phyloP scores from a whole-genome alignment of 2,113 vertebrate genomes.

The Riparia riparia region DNA sequence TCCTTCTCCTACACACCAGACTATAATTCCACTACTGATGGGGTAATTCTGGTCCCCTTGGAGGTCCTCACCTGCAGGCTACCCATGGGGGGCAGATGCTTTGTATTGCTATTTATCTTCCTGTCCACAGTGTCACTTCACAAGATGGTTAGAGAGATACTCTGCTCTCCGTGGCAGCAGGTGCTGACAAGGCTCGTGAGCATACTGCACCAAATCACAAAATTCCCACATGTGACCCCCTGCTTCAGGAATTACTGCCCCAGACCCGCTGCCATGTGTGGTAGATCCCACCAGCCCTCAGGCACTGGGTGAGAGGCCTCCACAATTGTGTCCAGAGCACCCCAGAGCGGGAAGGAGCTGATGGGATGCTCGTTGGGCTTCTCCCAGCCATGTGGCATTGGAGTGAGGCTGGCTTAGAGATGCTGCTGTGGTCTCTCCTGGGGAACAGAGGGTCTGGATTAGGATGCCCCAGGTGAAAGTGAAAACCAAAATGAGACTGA shows the following conservation, averaged over 20 bases:
- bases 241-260: background rate
- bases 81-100: rapidly evolving
- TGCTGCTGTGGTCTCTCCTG: background rate
- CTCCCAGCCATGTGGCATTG: rapidly evolving
- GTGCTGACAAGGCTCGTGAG: background rate
- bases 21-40: background rate
- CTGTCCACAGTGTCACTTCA: background rate
- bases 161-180: background rate
- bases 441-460: background rate
- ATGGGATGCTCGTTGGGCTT: background rate
- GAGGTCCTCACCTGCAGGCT: background rate
- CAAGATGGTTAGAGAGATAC: background rate
- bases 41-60: background rate
- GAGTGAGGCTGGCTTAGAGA: background rate
- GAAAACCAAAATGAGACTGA: background rate
- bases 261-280: rapidly evolving
- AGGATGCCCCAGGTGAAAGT: background rate
- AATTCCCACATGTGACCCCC: rapidly evolving
- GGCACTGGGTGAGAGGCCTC: background rate
- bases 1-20: background rate
- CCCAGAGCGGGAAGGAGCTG: rapidly evolving
- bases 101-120: background rate
- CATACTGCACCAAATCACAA: background rate
- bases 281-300: background rate
- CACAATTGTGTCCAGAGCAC: background rate